Evolutionary conservation across 2,113 vertebrate species (phyloP), one percentile per base, ranked within the genome.

Genomic region (Heloderma charlesbogerti): DNA sequence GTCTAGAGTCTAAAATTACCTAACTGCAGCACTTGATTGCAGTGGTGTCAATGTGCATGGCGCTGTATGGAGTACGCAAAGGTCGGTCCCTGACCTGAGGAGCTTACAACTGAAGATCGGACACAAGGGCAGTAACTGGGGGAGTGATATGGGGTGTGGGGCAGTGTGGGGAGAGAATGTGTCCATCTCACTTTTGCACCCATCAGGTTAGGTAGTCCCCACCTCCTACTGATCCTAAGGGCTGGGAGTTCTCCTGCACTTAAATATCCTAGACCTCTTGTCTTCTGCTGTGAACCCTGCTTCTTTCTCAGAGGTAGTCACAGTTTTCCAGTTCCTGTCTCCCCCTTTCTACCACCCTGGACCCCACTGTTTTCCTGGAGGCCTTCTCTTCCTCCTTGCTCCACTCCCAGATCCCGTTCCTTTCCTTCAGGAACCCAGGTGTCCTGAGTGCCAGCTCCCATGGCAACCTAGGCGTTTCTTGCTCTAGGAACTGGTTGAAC

Each of bases 401-500:
- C 25, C 20, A 12, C 4, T 22, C 29, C 25, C 27, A 37, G 45
- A 74, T 18, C 79, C 69, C 63, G 31, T 37, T 78, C 54, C 31
- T 71, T 77, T n/a, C 40, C 48, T 29, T 34, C 37, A 34, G 51
- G 77, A 80, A 87, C 51, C n/a, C 54, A n/a, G 12, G 31, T 5
- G 34, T 40, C 66, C 0, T 69, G 51, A 57, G 10, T 29, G 29
- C 60, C 43, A 9, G 34, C 25, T 43, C 22, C 63, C 48, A 18
- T 31, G 78, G 66, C 25, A 77, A 4, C 88, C 67, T 71, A 84
- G 57, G 31, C 92, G 86, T 88, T 93, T 5, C 43, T 85, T 0
- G 43, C 22, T 74, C 0, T 69, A 40, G 37, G 77, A 71, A 4
- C 43, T 40, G 60, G n/a, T 45, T 84, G 77, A 71, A 4, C 43